phyloP scores from a whole-genome alignment of 2,797 vertebrate species.

The Microtus californicus region DNA sequence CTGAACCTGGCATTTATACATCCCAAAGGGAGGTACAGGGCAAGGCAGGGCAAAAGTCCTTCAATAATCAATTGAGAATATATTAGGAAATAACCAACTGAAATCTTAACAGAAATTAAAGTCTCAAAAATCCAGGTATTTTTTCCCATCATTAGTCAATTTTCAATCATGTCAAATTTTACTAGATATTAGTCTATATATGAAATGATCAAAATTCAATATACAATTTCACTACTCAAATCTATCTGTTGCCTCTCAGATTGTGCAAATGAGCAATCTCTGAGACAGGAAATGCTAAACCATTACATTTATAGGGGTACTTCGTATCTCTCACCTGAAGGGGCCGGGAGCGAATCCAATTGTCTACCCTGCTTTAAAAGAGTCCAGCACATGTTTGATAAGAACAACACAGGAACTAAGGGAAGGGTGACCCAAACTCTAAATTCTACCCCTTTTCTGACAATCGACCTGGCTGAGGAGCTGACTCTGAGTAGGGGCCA shows the following conservation, averaged over 20 bases:
- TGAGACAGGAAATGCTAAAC: conserved; percentile 67
- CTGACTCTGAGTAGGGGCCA: background rate
- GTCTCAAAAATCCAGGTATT: background rate
- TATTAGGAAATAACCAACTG: conserved; percentile 4
- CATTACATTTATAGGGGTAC: conserved; percentile 32
- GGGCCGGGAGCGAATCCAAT: conserved; percentile 63
- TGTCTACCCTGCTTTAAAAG: conserved; percentile 65
- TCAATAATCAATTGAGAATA: conserved; percentile 36
- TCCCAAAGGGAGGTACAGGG: background rate
- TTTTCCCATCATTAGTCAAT: background rate
- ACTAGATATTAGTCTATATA: conserved; percentile 26
- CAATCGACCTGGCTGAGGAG: background rate
- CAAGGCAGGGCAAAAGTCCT: background rate
- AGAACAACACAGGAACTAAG: conserved; percentile 27
- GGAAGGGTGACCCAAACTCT: background rate
- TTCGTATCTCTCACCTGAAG: conserved; percentile 61
- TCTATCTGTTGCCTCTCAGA: conserved; percentile 1
- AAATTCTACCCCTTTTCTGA: background rate
- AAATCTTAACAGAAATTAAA: conserved; percentile 55
- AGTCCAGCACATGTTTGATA: conserved; percentile 44
- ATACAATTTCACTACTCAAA: conserved; percentile 42
- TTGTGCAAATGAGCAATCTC: conserved; percentile 56
- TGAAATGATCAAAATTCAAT: conserved; percentile 41
- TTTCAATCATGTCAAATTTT: conserved; percentile 28
- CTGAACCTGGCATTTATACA: background rate